These are phyloP conservation scores for Diadegma fenestrale DNA, from an alignment of 2,888 invertebrate species.

Conservation along the genomic window DNA sequence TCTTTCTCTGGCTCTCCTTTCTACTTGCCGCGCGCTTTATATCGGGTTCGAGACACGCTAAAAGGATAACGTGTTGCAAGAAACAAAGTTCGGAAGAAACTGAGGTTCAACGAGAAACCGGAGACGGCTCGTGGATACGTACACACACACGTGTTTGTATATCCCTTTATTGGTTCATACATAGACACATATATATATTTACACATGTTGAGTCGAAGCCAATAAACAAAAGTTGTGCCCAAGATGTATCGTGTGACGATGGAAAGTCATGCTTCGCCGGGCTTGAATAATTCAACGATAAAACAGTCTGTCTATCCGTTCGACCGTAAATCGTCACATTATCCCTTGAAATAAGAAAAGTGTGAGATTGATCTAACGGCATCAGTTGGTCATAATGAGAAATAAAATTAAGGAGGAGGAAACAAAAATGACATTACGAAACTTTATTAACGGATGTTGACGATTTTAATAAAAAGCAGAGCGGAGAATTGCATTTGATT, in stretches of 20 bases:
- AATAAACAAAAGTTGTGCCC: conserved; percentile 49
- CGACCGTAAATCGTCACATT: conserved; percentile 14
- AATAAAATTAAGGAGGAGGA: too few relatives aligned
- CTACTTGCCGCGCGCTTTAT: background rate
- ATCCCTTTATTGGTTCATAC: conserved; percentile 15
- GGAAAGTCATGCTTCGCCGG: conserved; percentile 31
- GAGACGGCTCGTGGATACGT: conserved; percentile 33
- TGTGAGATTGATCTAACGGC: background rate
- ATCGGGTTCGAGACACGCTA: conserved; percentile 47
- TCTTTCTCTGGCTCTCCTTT: conserved; percentile 5
- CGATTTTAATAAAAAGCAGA: background rate
- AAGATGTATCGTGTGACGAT: conserved; percentile 28
- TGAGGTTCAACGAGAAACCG: conserved; percentile 48
- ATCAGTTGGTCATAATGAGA: background rate
- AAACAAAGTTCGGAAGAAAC: conserved; percentile 54
- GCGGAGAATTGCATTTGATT: background rate
- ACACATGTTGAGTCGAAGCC: conserved; percentile 31
- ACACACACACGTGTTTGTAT: background rate
- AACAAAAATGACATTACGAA: background rate
- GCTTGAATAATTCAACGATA: conserved; percentile 50
- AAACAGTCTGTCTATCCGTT: conserved; percentile 8
- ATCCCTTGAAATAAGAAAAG: background rate
- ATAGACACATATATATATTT: background rate
- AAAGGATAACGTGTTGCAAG: conserved; percentile 60
- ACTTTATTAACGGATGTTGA: background rate